Evolutionary conservation across 2,797 vertebrate species (phyloP).

Genomic region (Sebastes vulpes): DNA sequence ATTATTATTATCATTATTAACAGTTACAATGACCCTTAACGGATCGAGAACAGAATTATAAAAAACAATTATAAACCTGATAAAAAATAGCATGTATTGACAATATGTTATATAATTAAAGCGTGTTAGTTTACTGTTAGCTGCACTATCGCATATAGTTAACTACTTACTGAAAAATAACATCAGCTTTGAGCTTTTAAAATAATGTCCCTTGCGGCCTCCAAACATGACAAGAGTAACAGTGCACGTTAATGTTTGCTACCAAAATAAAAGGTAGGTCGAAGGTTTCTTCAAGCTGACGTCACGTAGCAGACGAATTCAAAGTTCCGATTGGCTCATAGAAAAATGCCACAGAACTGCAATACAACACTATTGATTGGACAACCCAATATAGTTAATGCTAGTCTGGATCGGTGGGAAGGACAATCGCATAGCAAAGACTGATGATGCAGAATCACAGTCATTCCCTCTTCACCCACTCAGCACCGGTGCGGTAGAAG

Average conservation of each 20-base stretch:
- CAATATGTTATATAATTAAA: too few relatives aligned
- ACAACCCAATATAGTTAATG: neutral
- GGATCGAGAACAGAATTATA: too few relatives aligned
- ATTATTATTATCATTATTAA: too few relatives aligned
- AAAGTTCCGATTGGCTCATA: neutral
- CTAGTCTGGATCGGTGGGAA: neutral
- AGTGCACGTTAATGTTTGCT: too few relatives aligned
- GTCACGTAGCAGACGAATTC: neutral
- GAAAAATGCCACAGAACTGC: neutral
- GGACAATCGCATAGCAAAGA: neutral
- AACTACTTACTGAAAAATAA: too few relatives aligned
- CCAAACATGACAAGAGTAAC: neutral
- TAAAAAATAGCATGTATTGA: too few relatives aligned
- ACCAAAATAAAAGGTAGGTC: fast-evolving
- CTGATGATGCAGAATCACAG: neutral
- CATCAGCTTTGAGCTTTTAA: too few relatives aligned
- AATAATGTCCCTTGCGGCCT: neutral
- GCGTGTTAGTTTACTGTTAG: too few relatives aligned
- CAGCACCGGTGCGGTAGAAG: neutral
- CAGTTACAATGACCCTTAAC: too few relatives aligned
- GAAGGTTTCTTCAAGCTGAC: neutral
- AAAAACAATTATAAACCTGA: too few relatives aligned
- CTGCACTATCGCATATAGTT: too few relatives aligned
- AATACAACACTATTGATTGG: neutral
- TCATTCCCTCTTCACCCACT: neutral